phyloP scores from a whole-genome alignment of 2,113 vertebrate species.

The Gadus chalcogrammus region DNA sequence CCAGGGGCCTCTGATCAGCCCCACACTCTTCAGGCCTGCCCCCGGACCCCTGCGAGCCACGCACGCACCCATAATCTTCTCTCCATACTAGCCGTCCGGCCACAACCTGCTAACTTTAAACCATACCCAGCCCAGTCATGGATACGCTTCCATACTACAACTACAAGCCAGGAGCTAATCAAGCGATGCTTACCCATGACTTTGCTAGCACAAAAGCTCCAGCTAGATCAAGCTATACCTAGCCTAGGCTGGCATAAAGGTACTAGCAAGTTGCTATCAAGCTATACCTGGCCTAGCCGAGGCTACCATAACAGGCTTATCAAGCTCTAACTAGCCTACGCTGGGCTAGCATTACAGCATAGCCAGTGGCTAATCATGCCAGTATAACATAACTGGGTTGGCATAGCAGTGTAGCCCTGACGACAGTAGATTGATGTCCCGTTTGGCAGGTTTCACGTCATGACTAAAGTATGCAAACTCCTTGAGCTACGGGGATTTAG shows the following conservation, averaged over 20 bases:
- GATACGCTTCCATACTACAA: slow-evolving; percentile 6
- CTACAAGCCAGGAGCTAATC: slow-evolving; percentile 6
- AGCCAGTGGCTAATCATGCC: too few relatives aligned
- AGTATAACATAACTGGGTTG: slow-evolving; percentile 13
- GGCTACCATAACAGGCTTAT: not conserved
- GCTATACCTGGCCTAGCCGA: too few relatives aligned
- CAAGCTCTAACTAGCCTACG: slow-evolving; percentile 11
- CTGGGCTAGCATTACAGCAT: too few relatives aligned
- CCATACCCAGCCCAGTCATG: too few relatives aligned
- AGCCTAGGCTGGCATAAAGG: too few relatives aligned
- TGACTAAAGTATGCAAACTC: slow-evolving; percentile 29
- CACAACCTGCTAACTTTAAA: too few relatives aligned
- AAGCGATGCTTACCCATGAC: too few relatives aligned
- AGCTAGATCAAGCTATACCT: too few relatives aligned
- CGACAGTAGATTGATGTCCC: too few relatives aligned
- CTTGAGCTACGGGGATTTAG: slow-evolving; percentile 25
- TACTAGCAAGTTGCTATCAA: too few relatives aligned
- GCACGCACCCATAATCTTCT: slow-evolving; percentile 84
- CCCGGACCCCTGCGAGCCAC: slow-evolving; percentile 79
- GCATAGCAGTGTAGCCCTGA: slow-evolving; percentile 1
- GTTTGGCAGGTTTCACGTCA: slow-evolving; percentile 24
- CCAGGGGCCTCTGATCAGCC: slow-evolving; percentile 84
- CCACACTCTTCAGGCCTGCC: slow-evolving; percentile 85
- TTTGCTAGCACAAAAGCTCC: too few relatives aligned
- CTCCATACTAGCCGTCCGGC: slow-evolving; percentile 80